Base-by-base conservation (phyloP, 64 coral and sea anemone species). In the Montipora foliosa region DNA sequence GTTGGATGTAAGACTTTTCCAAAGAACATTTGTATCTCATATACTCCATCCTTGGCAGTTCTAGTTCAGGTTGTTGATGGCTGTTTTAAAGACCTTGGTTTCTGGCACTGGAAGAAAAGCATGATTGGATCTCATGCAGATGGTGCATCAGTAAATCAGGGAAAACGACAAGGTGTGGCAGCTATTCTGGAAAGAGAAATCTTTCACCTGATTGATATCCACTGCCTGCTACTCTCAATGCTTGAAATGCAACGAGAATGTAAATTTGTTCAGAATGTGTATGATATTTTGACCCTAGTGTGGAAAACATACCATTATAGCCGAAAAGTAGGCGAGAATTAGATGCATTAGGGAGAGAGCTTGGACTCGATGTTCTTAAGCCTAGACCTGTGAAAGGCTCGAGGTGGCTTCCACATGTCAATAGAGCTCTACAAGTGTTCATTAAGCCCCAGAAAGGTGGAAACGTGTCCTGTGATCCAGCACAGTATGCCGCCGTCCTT, bases 91-190 rank as follows among this genome's bases (percentile, higher is more conserved):
- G 53, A 57, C 53, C 53, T 57, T 57, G 53, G 53, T 6, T 57
- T 57, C 11, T 57, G 55, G 72, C 72, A 89, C 22, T 89, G 87
- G 87, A 89, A 89, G 21, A 55, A 89, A 61, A 89, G 74, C 71
- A 8, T 60, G 74, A 78, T 90, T 60, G 89, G 53, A 57, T 57
- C 3, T 8, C 2, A 5, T 57, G 53, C 53, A 57, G 53, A 57
- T 57, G 53, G 53, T 69, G 77, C 61, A n/a, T 80, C 89, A n/a
- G 77, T 90, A 17, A 90, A 69, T 64, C 67, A 74, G 76, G 89
- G 89, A 80, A 90, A 52, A 57, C 53, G 53, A 57, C 53, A 57
- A 8, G 53, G 53, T 57, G 53, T 57, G 53, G 53, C 53, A 57
- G 53, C 53, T 57, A 57, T 57, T 57, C 11, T 57, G 53, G 11